These are phyloP conservation scores for Mohoua ochrocephala DNA, from an alignment of 2,113 vertebrate genomes.

Conservation along the genomic window DNA sequence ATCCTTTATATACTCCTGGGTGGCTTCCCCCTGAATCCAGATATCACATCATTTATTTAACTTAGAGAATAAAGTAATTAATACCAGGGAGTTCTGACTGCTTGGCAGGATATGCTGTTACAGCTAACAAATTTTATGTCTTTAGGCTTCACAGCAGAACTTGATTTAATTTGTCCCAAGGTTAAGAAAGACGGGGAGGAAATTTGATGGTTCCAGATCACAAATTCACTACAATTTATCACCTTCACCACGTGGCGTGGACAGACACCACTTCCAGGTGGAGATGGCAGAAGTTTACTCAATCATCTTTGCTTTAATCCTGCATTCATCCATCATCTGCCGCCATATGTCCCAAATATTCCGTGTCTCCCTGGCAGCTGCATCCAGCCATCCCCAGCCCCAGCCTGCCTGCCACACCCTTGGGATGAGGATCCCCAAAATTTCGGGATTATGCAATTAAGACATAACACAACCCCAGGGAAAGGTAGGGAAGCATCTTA, in stretches of 20 bases:
- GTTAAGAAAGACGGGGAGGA: slow-evolving; percentile 63
- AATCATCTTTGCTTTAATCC: slow-evolving; percentile 3
- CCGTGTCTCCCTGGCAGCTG: background rate
- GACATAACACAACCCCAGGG: background rate
- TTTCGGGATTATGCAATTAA: background rate
- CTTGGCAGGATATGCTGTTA: slow-evolving; percentile 65
- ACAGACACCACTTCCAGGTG: background rate
- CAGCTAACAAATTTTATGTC: slow-evolving; percentile 69
- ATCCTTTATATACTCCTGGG: slow-evolving; percentile 33
- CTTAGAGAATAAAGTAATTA: slow-evolving; percentile 74
- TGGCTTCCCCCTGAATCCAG: slow-evolving; percentile 60
- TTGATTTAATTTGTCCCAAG: slow-evolving; percentile 76
- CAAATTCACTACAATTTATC: slow-evolving; percentile 40
- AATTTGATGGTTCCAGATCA: slow-evolving; percentile 47
- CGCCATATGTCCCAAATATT: background rate
- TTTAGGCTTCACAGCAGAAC: slow-evolving; percentile 55
- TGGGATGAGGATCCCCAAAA: background rate
- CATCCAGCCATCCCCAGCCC: background rate
- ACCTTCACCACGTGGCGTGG: background rate
- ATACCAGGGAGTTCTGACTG: slow-evolving; percentile 56
- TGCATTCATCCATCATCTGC: background rate
- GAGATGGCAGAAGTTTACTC: background rate
- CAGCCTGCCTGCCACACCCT: background rate
- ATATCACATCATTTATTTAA: slow-evolving; percentile 73
- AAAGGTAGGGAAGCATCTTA: background rate